Base-by-base conservation (phyloP, 2,113 vertebrate species). In the Halcyon senegalensis region DNA sequence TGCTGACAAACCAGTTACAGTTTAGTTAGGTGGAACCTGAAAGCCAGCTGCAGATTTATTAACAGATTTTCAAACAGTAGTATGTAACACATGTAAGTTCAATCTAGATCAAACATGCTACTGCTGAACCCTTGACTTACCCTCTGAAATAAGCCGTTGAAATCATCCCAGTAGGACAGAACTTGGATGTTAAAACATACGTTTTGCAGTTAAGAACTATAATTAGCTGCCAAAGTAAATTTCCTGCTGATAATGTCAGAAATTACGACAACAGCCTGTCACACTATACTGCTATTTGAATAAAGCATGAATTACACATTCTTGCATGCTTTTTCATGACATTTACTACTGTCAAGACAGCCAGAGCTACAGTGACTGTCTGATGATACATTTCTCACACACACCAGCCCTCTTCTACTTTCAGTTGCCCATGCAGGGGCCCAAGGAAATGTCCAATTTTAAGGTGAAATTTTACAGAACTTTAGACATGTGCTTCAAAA, bases 141-240 rank as follows among this genome's bases (percentile, higher is more conserved):
- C 66, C 84, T 81, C 74, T 95, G 88, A 96, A 97, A 95, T 72
- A 50, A 44, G 72, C 80, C 90, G 53, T n/a, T 89, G 35, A 59
- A 89, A 86, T 94, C 90, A 92, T 81, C 67, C 90, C 76, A 96
- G 90, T 79, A 96, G 85, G 76, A 89, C 41, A 92, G 62, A 96
- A 93, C 11, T 56, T 82, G 39, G 50, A 90, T 69, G 84, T 93
- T 91, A 81, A 97, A 82, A 13, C 58, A n/a, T 79, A 92, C 75
- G 80, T 95, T 94, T 87, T 74, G 55, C 79, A 91, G 92, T 85
- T 88, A 96, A 91, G 83, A 97, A 86, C 69, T 74, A 63, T 28
- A 93, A 23, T 72, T 88, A 76, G 70, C 68, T 66, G 60, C 56
- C 33, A 75, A 60, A 91, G 55, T 51, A 73, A 76, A 85, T 72